phyloP scores from a whole-genome alignment of 2,888 invertebrate species.

The Ellobium chinense region DNA sequence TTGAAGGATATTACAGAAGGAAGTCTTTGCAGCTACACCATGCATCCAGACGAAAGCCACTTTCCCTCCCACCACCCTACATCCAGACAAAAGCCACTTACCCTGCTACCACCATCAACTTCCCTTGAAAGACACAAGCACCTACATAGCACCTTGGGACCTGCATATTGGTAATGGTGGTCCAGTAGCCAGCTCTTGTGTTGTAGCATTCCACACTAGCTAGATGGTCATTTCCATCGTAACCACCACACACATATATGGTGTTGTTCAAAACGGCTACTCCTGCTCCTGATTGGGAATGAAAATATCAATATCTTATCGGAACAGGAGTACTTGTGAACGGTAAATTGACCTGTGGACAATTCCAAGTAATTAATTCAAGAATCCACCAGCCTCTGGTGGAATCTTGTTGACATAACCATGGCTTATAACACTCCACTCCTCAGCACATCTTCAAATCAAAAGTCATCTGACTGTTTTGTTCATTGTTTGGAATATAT shows the following conservation, averaged over 20 bases:
- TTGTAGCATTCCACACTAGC: conserved; percentile 76
- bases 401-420: too few relatives aligned
- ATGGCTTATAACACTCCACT: too few relatives aligned
- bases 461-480: too few relatives aligned
- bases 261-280: conserved; percentile 75
- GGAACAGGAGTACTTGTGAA: neutral
- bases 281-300: conserved; percentile 70
- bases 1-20: too few relatives aligned
- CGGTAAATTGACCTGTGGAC: neutral
- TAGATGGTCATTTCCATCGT: conserved; percentile 76
- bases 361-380: neutral
- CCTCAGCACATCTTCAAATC: too few relatives aligned
- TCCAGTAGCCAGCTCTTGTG: conserved; percentile 75
- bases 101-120: conserved; percentile 77
- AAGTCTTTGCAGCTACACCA: too few relatives aligned
- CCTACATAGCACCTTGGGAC: conserved; percentile 78
- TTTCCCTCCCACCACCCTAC: too few relatives aligned
- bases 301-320: neutral
- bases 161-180: conserved; percentile 70
- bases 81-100: too few relatives aligned
- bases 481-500: too few relatives aligned
- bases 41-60: too few relatives aligned
- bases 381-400: too few relatives aligned
- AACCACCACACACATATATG: conserved; percentile 78
- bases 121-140: conserved; percentile 76